These are phyloP conservation scores for Daktulosphaira vitifoliae DNA, from an alignment of 1,140 invertebrate genomes.

Conservation along the genomic window DNA sequence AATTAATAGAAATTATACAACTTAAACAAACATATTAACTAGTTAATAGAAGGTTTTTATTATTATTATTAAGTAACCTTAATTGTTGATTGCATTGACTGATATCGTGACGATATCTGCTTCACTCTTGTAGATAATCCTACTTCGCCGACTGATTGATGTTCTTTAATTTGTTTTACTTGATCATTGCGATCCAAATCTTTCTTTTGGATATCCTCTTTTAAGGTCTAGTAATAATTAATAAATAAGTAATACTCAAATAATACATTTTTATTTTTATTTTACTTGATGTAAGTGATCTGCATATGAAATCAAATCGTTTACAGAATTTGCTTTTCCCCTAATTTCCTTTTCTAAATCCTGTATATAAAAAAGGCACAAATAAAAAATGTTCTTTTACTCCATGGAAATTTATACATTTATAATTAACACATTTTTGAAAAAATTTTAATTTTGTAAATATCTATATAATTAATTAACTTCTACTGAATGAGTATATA, in stretches of 20 bases:
- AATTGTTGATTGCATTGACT: conserved; percentile 77
- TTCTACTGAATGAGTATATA: no score
- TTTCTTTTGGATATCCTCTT: conserved; percentile 66
- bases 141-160: conserved; percentile 66
- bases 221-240: conserved; percentile 68
- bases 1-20: conserved; percentile 18
- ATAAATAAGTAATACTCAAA: neutral
- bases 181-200: conserved; percentile 82
- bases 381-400: no score
- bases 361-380: conserved; percentile 46
- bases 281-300: conserved; percentile 81
- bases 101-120: conserved; percentile 84
- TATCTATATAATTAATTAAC: no score
- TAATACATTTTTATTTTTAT: conserved; percentile 33
- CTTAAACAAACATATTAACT: neutral
- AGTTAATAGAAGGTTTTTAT: neutral
- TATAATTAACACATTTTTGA: no score
- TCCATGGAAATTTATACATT: no score
- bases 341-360: conserved; percentile 66
- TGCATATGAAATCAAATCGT: conserved; percentile 61
- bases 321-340: conserved; percentile 58
- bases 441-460: no score
- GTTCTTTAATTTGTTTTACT: conserved; percentile 76
- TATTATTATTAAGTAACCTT: conserved; percentile 55
- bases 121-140: conserved; percentile 85